These are phyloP conservation scores for Cheilosia grossa DNA, from an alignment of 2,888 invertebrate genomes.

Conservation along the genomic window DNA sequence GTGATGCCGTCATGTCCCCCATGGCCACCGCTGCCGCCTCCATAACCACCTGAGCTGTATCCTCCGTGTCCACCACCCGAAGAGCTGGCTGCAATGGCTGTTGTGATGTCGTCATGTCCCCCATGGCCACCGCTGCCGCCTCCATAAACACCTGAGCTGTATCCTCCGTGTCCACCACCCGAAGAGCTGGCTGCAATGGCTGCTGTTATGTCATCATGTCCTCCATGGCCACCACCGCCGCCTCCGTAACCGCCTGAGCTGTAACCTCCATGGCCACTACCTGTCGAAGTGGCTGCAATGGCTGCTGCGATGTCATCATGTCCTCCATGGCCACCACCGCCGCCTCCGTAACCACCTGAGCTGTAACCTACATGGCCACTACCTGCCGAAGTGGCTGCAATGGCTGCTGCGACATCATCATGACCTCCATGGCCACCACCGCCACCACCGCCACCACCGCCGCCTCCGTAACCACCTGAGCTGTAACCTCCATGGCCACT, in stretches of 20 bases:
- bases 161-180: conserved; percentile 21
- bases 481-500: conserved; percentile 15
- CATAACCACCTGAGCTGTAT: conserved; percentile 24
- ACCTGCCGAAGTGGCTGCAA: conserved; percentile 47
- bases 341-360: conserved; percentile 41
- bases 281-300: conserved; percentile 36
- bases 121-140: conserved; percentile 37
- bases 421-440: conserved; percentile 53
- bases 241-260: not conserved
- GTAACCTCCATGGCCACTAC: conserved; percentile 31
- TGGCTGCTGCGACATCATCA: conserved; percentile 60
- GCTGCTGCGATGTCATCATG: conserved; percentile 65
- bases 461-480: not conserved
- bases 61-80: conserved; percentile 15
- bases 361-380: conserved; percentile 29
- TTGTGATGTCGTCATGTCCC: conserved; percentile 56
- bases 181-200: conserved; percentile 53
- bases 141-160: not conserved
- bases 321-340: conserved; percentile 38
- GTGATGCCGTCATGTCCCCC: conserved; percentile 50
- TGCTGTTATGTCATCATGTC: conserved; percentile 56
- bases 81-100: conserved; percentile 60
- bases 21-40: conserved; percentile 36
- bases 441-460: not conserved
- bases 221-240: conserved; percentile 37